phyloP scores from a whole-genome alignment of 2,888 invertebrate species.

The Luperina nickerlii region DNA sequence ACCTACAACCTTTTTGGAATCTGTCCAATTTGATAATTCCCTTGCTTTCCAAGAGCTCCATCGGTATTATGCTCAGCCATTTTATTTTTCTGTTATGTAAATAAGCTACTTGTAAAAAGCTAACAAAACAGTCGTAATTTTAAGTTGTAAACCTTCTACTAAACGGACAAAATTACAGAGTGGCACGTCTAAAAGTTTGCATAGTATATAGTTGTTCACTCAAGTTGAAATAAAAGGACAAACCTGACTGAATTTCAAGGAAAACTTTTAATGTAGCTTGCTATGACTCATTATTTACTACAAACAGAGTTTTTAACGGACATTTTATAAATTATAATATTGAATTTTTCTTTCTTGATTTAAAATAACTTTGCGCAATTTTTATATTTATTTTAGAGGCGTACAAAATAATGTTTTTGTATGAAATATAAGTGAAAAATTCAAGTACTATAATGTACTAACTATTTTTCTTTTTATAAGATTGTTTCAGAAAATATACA shows the following conservation, averaged over 20 bases:
- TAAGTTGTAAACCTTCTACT: slow-evolving; percentile 10
- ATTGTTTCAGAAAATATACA: slow-evolving; percentile 59
- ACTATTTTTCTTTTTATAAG: slow-evolving; percentile 28
- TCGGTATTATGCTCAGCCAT: background rate
- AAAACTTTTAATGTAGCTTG: slow-evolving; percentile 31
- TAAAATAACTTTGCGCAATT: slow-evolving; percentile 19
- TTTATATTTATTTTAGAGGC: background rate
- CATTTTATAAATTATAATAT: slow-evolving; percentile 25
- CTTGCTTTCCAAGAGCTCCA: background rate
- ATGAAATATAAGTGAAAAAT: slow-evolving; percentile 29
- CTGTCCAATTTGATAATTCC: background rate
- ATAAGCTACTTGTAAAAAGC: background rate
- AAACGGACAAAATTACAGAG: background rate
- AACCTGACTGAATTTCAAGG: slow-evolving; percentile 20
- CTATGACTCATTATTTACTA: slow-evolving; percentile 30
- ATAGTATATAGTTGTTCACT: background rate
- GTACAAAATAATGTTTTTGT: slow-evolving; percentile 36
- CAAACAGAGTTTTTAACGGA: slow-evolving; percentile 24
- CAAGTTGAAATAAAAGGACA: slow-evolving; percentile 61
- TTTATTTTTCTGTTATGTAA: background rate
- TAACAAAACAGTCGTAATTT: background rate
- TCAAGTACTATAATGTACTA: slow-evolving; percentile 33
- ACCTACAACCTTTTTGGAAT: background rate
- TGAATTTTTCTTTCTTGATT: slow-evolving; percentile 11
- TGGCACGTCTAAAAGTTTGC: slow-evolving; percentile 18